These are phyloP conservation scores for Tachina lurida DNA, from an alignment of 2,888 invertebrate genomes.

Conservation along the genomic window DNA sequence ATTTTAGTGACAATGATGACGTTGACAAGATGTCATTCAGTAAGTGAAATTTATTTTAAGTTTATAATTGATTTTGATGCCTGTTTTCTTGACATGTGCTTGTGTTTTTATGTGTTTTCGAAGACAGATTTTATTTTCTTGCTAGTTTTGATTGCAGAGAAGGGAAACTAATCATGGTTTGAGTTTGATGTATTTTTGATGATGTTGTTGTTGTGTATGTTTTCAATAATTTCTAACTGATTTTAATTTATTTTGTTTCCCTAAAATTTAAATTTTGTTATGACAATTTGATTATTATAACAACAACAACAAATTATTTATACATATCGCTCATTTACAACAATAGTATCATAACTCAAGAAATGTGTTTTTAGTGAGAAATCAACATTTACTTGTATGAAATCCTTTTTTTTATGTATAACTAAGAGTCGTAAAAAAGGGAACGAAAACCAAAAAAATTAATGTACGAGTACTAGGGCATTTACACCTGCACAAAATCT, in stretches of 20 bases:
- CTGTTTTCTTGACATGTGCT: slow-evolving; percentile 55
- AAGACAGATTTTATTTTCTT: slow-evolving; percentile 3
- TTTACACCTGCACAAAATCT: no score
- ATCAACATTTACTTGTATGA: no score
- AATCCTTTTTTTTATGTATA: no score
- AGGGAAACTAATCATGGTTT: not conserved
- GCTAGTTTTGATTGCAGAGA: not conserved
- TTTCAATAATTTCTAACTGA: slow-evolving; percentile 19
- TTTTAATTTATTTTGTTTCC: not conserved
- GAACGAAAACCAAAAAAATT: no score
- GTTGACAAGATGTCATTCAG: slow-evolving; percentile 51
- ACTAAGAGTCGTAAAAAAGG: no score
- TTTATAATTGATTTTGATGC: slow-evolving; percentile 63
- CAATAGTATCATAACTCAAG: no score
- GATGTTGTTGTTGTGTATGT: slow-evolving; percentile 1
- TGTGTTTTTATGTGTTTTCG: not conserved
- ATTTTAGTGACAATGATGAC: slow-evolving; percentile 1
- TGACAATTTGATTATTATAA: not conserved
- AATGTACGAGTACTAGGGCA: no score
- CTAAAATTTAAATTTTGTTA: not conserved
- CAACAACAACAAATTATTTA: no score
- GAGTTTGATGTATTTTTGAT: not conserved
- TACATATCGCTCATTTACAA: no score
- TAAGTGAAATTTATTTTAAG: not conserved
- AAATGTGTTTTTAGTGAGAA: no score